A percentile compares a stretch with the other conserved stretches of the same genome.
Conservation (phyloP, 2,888 invertebrate genomes). For the Sympetrum striolatum region DNA sequence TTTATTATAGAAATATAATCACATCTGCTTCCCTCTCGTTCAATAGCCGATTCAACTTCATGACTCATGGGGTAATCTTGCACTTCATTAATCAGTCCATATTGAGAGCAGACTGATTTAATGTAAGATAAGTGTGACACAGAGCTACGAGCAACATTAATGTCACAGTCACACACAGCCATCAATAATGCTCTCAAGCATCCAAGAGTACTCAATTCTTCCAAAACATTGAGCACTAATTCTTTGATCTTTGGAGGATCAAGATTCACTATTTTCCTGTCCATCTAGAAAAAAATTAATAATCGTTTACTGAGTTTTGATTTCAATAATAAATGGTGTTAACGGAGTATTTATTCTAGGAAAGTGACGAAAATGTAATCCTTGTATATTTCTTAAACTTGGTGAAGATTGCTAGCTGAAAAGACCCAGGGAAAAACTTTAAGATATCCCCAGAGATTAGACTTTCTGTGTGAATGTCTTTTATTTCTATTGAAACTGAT, state of each 20-base stretch:
- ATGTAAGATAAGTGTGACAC: constrained; percentile 1
- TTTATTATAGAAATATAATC: background rate
- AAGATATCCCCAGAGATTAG: too few relatives aligned
- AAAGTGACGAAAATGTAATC: too few relatives aligned
- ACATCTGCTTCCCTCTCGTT: background rate
- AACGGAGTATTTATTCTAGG: too few relatives aligned
- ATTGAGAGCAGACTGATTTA: background rate
- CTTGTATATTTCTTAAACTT: too few relatives aligned
- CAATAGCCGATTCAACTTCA: background rate
- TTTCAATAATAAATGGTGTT: too few relatives aligned
- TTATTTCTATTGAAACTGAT: too few relatives aligned
- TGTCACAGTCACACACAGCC: constrained; percentile 45
- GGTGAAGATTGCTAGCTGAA: background rate
- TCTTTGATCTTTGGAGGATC: constrained; percentile 71
- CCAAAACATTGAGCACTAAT: constrained; percentile 70
- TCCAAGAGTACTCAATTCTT: constrained; percentile 71
- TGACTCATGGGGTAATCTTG: background rate
- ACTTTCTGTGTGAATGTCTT: too few relatives aligned
- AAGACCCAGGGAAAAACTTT: background rate
- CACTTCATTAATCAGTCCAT: background rate
- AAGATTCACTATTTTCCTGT: constrained; percentile 77
- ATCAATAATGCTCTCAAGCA: constrained; percentile 61
- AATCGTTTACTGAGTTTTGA: background rate
- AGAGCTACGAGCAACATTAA: constrained; percentile 19
- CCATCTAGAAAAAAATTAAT: constrained; percentile 50